Evolutionary conservation across 2,888 invertebrate species (phyloP).

Genomic region (Nematopogon swammerdamellus): DNA sequence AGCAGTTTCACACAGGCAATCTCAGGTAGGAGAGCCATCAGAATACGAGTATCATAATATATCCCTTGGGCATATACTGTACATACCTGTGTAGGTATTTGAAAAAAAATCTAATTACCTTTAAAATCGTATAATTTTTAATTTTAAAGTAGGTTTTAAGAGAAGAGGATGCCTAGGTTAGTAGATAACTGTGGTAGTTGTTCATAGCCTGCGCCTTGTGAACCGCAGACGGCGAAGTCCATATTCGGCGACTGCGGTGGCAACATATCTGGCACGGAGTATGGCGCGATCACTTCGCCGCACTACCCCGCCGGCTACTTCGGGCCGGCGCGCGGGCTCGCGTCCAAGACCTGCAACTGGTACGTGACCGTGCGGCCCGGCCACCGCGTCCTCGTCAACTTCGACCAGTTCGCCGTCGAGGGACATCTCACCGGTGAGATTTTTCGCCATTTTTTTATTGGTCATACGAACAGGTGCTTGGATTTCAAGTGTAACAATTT

Average conservation of each 20-base stretch:
- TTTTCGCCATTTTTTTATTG: too few relatives aligned
- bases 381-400: slow-evolving; percentile 86
- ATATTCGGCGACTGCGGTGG: slow-evolving; percentile 92
- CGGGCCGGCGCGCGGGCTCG: slow-evolving; percentile 72
- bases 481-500: too few relatives aligned
- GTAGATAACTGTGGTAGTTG: not conserved
- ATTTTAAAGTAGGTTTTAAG: too few relatives aligned
- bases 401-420: slow-evolving; percentile 90
- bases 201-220: not conserved
- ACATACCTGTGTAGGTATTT: too few relatives aligned
- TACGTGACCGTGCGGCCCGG: slow-evolving; percentile 84
- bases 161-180: too few relatives aligned
- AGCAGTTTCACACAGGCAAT: too few relatives aligned
- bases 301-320: slow-evolving; percentile 90
- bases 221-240: slow-evolving; percentile 65
- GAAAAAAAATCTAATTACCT: too few relatives aligned
- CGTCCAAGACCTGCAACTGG: slow-evolving; percentile 95
- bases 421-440: slow-evolving; percentile 80
- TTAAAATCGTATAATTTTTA: too few relatives aligned
- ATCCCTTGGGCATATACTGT: too few relatives aligned
- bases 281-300: slow-evolving; percentile 83
- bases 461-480: too few relatives aligned
- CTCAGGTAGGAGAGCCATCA: too few relatives aligned
- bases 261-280: slow-evolving; percentile 81
- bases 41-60: too few relatives aligned